Evolutionary conservation across 2,113 vertebrate genomes (phyloP).

Genomic region (Pandion haliaetus): DNA sequence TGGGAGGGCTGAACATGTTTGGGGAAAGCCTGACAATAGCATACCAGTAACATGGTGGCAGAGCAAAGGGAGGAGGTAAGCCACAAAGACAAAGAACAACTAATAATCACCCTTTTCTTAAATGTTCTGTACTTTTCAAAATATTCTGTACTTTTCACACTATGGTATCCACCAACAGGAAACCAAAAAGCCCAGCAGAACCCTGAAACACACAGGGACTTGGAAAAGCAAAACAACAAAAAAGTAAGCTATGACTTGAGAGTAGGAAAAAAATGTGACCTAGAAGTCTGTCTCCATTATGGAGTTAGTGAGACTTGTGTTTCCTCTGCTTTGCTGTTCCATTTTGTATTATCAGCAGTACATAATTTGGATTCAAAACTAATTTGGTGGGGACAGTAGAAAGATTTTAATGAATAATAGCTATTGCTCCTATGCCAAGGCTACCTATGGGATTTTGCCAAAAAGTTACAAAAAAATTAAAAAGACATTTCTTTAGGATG

Average conservation of each 20-base stretch:
- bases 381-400: background rate
- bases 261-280: background rate
- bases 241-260: background rate
- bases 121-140: background rate
- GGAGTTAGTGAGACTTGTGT: accelerated
- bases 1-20: background rate
- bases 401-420: background rate
- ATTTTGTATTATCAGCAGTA: background rate
- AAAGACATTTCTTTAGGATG: background rate
- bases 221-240: background rate
- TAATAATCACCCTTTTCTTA: background rate
- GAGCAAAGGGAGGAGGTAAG: background rate
- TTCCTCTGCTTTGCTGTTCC: background rate
- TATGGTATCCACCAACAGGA: background rate
- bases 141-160: background rate
- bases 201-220: background rate
- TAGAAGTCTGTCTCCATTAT: background rate
- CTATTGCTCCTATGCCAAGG: background rate
- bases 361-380: background rate
- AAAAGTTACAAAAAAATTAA: background rate
- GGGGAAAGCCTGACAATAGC: background rate
- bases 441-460: background rate
- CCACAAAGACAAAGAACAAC: background rate
- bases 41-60: background rate
- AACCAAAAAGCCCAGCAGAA: background rate